phyloP scores from a whole-genome alignment of 1,140 invertebrate genomes.

The Aphidius ervi region DNA sequence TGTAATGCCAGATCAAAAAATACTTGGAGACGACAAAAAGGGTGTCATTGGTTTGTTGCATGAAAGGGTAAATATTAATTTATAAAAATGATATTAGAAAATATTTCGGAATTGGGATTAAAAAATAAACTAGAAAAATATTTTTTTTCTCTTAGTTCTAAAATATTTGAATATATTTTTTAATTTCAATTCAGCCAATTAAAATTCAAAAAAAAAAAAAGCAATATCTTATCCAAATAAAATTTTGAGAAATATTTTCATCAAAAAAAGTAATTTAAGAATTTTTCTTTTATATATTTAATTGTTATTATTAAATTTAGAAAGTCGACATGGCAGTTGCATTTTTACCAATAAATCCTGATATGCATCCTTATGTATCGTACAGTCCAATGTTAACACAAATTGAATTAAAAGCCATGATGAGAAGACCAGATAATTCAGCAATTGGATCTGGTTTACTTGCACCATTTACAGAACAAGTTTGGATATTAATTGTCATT shows the following conservation, averaged over 20 bases:
- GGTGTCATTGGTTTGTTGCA: not conserved
- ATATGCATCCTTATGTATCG: no score
- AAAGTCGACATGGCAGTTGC: no score
- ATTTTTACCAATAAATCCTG: no score
- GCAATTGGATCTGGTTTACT: no score
- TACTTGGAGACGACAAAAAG: not conserved
- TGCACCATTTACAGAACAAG: no score
- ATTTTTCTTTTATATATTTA: no score
- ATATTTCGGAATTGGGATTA: not conserved
- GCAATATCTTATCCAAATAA: not conserved
- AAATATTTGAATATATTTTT: not conserved
- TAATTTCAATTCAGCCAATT: not conserved
- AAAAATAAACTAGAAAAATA: not conserved
- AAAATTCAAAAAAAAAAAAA: not conserved
- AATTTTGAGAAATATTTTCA: not conserved
- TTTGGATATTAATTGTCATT: no score
- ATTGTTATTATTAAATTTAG: no score
- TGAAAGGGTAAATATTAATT: not conserved
- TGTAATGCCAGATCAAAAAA: not conserved
- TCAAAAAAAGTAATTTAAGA: not conserved
- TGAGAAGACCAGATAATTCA: no score
- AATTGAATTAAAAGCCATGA: no score
- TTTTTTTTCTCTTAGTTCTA: not conserved
- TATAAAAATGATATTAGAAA: not conserved
- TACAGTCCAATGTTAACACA: no score